phyloP scores from a whole-genome alignment of 2,113 vertebrate genomes.

The Sterrhoptilus dennistouni region DNA sequence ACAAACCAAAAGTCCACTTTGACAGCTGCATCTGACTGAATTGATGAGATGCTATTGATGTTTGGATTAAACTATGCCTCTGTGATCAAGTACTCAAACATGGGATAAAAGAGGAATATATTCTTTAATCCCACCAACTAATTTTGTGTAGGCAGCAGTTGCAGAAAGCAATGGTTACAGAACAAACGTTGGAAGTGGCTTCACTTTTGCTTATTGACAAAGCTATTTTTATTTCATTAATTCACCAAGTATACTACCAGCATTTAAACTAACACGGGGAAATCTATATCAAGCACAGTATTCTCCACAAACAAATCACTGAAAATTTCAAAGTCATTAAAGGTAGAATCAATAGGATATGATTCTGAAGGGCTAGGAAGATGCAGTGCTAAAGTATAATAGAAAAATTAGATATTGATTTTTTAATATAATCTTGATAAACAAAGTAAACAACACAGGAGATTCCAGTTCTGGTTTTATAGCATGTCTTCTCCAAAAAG shows the following conservation, averaged over 20 bases:
- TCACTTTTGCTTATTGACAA: slow-evolving; percentile 77
- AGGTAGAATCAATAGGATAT: slow-evolving; percentile 70
- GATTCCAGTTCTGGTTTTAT: slow-evolving; percentile 56
- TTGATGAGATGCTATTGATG: slow-evolving; percentile 92
- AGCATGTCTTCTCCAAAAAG: slow-evolving; percentile 42
- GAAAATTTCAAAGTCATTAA: slow-evolving; percentile 72
- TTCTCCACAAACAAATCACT: slow-evolving; percentile 70
- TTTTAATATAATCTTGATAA: slow-evolving; percentile 55
- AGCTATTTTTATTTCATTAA: slow-evolving; percentile 82
- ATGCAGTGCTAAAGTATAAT: slow-evolving; percentile 67
- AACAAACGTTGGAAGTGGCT: slow-evolving; percentile 74
- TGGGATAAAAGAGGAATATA: slow-evolving; percentile 90
- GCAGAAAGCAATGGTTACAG: slow-evolving; percentile 66
- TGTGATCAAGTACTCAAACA: slow-evolving; percentile 95
- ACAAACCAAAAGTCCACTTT: slow-evolving; percentile 83
- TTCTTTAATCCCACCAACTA: slow-evolving; percentile 93
- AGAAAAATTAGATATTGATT: slow-evolving; percentile 69
- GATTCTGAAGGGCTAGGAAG: slow-evolving; percentile 64
- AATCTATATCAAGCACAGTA: slow-evolving; percentile 71
- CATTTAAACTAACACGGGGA: slow-evolving; percentile 70
- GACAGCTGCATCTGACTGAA: slow-evolving; percentile 84
- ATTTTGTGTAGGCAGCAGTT: slow-evolving; percentile 79
- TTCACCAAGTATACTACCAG: slow-evolving; percentile 73
- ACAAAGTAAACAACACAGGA: slow-evolving; percentile 55
- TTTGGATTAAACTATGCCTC: slow-evolving; percentile 93